These are phyloP conservation scores for Actinernus sp. DNA, from an alignment of 92 coral and sea anemone genomes.

Conservation along the genomic window DNA sequence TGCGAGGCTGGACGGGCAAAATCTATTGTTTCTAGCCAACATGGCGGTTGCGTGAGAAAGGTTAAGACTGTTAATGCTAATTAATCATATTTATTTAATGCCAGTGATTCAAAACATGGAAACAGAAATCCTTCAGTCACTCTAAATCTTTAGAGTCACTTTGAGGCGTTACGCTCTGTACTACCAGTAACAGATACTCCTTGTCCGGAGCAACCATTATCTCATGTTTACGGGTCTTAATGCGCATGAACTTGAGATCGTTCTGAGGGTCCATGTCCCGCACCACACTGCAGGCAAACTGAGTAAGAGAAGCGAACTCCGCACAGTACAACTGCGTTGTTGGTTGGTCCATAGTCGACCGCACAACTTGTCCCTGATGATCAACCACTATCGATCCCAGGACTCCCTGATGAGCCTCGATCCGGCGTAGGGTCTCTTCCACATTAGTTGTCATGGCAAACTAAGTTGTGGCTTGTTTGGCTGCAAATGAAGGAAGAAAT, in stretches of 20 bases:
- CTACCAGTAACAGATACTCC: slow-evolving; percentile 69
- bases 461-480: no score
- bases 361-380: slow-evolving; percentile 75
- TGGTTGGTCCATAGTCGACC: slow-evolving; percentile 80
- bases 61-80: no score
- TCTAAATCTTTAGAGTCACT: slow-evolving; percentile 16
- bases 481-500: no score
- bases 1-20: no score
- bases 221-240: slow-evolving; percentile 77
- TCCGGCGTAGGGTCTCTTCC: slow-evolving; percentile 72
- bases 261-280: slow-evolving; percentile 84
- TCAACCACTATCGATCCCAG: slow-evolving; percentile 72
- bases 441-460: slow-evolving; percentile 57
- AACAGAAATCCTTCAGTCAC: no score
- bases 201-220: slow-evolving; percentile 83
- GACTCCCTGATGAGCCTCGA: slow-evolving; percentile 79
- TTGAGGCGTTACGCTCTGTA: slow-evolving; percentile 32
- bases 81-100: no score
- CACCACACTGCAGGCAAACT: slow-evolving; percentile 75
- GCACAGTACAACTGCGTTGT: slow-evolving; percentile 79
- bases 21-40: no score
- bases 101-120: no score
- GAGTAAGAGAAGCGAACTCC: slow-evolving; percentile 47
- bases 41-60: no score
- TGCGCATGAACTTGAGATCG: slow-evolving; percentile 76